Conservation (phyloP, 2,888 invertebrate species). For the Lasioglossum pauxillum region DNA sequence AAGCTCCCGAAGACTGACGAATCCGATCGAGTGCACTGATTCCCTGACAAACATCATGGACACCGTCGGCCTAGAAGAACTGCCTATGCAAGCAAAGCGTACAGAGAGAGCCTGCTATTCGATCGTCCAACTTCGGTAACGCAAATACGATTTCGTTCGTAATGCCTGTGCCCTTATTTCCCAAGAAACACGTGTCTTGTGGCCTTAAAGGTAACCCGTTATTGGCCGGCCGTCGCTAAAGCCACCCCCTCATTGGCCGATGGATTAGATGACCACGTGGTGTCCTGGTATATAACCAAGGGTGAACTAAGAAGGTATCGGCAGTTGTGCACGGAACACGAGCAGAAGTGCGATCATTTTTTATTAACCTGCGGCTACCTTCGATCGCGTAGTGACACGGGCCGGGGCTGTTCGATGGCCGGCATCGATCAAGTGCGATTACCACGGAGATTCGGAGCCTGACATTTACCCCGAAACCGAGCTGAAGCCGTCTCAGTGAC, state of each 20-base stretch:
- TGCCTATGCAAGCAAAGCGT: slow-evolving; percentile 34
- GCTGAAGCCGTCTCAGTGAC: slow-evolving; percentile 2
- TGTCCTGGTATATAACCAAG: slow-evolving; percentile 82
- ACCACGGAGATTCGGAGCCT: slow-evolving; percentile 1
- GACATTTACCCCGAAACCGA: neutral
- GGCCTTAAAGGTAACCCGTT: slow-evolving; percentile 67
- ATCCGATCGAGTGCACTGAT: neutral
- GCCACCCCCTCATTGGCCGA: slow-evolving; percentile 77
- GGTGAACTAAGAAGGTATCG: slow-evolving; percentile 79
- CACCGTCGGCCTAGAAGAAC: slow-evolving; percentile 10
- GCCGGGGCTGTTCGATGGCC: slow-evolving; percentile 13
- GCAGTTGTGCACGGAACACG: slow-evolving; percentile 80
- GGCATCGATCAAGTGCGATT: slow-evolving; percentile 51
- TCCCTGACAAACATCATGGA: neutral
- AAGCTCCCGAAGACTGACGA: neutral
- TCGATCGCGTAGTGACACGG: slow-evolving; percentile 59
- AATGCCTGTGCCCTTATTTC: slow-evolving; percentile 81
- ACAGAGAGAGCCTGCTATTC: slow-evolving; percentile 53
- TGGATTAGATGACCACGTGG: slow-evolving; percentile 84
- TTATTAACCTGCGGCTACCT: slow-evolving; percentile 45
- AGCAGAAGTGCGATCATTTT: slow-evolving; percentile 70
- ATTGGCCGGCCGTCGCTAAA: slow-evolving; percentile 76
- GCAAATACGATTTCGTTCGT: slow-evolving; percentile 75
- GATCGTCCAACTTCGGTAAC: slow-evolving; percentile 69
- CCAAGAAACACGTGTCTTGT: slow-evolving; percentile 78